Evolutionary conservation across 2,888 invertebrate genomes (phyloP), one percentile per base, ranked within the genome.

Genomic region (Panzeria rudis): DNA sequence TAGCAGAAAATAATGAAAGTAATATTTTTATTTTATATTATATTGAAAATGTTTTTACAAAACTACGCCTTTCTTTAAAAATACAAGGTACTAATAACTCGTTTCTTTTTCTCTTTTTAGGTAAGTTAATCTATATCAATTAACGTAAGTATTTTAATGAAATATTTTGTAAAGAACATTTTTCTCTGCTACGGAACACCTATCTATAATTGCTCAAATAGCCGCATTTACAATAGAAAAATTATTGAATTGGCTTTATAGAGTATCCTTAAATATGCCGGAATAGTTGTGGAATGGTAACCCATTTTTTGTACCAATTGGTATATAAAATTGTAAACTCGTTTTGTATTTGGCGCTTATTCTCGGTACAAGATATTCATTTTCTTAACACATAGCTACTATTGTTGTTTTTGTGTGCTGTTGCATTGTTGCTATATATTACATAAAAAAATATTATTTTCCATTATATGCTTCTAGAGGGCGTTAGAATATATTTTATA

Each of bases 341-440:
- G 73, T 76, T 82, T 75, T 32, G 44, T 75, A 64, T 85, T 85
- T 85, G 81, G 81, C 81, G 78, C 85, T 82, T 73, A 32, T 81
- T 78, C 47, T 77, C 54, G 17, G 13, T 17, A 47, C 6, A 32
- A 38, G 59, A 71, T 47, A 47, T 59, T 66, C 71, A 15, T 47
- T 64, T 75, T 73, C 59, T 69, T 75, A 59, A 17, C n/a, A 61
- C 23, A 69, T 72, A 61, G 1, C n/a, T n/a, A 13, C 17, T 66
- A 23, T 73, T 69, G 41, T 64, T 75, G 59, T 69, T 68, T 11
- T 68, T 83, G 17, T 47, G 50, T 44, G 44, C 23, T 47, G 35
- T 73, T 41, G 35, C 5, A 71, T 71, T 71, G 23, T 68, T 73
- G 25, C 25, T 52, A 13, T 62, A 23, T 41, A 29, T 35, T 81